These are phyloP conservation scores for Gonioctena quinquepunctata DNA, from an alignment of 1,140 invertebrate genomes.

Conservation along the genomic window DNA sequence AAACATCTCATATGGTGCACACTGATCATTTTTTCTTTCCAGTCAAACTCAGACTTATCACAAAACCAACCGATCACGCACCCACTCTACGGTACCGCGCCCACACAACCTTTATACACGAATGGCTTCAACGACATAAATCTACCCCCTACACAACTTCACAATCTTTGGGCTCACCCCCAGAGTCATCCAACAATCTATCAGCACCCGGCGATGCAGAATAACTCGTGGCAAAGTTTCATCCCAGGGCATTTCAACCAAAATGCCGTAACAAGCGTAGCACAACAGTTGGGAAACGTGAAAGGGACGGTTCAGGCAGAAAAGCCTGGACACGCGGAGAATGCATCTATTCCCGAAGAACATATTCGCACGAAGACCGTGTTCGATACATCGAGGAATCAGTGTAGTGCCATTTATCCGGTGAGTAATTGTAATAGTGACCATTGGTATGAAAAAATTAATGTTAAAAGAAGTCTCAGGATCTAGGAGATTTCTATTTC, in stretches of 20 bases:
- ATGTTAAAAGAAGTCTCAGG: too few species aligned
- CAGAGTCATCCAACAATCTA: constrained; percentile 25
- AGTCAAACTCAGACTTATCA: constrained; percentile 65
- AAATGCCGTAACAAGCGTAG: constrained; percentile 28
- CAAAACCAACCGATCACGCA: constrained; percentile 74
- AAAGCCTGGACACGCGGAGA: constrained; percentile 62
- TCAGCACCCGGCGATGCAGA: constrained; percentile 29
- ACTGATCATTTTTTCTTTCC: too few species aligned
- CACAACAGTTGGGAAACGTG: constrained; percentile 23
- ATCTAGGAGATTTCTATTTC: too few species aligned
- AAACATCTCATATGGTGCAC: too few species aligned
- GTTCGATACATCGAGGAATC: constrained; percentile 74
- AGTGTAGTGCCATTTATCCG: constrained; percentile 72
- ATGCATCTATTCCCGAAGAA: constrained; percentile 82
- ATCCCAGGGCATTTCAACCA: constrained; percentile 38
- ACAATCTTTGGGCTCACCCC: constrained; percentile 15
- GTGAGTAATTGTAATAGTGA: too few species aligned
- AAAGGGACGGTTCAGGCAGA: constrained; percentile 26
- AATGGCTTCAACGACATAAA: constrained; percentile 41
- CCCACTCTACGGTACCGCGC: constrained; percentile 71
- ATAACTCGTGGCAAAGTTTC: constrained; percentile 23
- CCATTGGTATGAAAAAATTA: too few species aligned
- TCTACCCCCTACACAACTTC: constrained; percentile 32
- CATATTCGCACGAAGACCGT: constrained; percentile 79
- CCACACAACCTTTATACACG: constrained; percentile 59